Base-by-base conservation (phyloP, 2,888 invertebrate genomes). In the Eucera pruinosa region DNA sequence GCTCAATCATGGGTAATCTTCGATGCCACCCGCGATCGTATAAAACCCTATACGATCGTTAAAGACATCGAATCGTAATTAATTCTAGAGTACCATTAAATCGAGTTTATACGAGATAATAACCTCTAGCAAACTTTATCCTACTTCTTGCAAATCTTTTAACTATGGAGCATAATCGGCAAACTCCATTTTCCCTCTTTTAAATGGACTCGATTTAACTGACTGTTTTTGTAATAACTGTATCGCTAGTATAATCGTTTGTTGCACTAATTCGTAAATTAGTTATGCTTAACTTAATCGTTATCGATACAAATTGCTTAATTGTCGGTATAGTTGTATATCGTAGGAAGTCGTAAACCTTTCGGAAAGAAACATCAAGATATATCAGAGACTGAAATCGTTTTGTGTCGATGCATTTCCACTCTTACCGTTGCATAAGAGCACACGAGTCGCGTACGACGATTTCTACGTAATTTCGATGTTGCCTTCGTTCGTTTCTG, bases 391-490 rank as follows among this genome's bases (percentile, higher is more conserved):
- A 27, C 20, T 50, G 70, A 33, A 48, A 61, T 50, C 48, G 18
- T 61, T 54, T 61, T 41, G 18, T 52, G 67, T 75, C 60, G 64
- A 72, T 68, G 77, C 71, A 66, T 81, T 81, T 80, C 68, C 71
- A 62, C 66, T 73, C 50, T 66, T 66, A 45, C 57, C 30, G 39
- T 81, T 78, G 64, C 69, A n/a, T 60, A 81, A 81, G 15, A 43
- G 55, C 33, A 43, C 50, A 15, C 45, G 43, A 58, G 68, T 68
- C 39, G 55, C 18, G 72, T 66, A 78, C 58, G 48, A 70, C 58
- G 72, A 48, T 69, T 81, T 81, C 72, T 54, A 76, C 9, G 66
- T 66, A 81, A 81, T 73, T 81, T 78, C 55, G 41, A 60, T 20
- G 64, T 68, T 55, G 60, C 52, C 25, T 64, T 52, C 55, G 36